These are phyloP conservation scores for Beaufortia kweichowensis DNA, from an alignment of 2,113 vertebrate species.

Conservation along the genomic window DNA sequence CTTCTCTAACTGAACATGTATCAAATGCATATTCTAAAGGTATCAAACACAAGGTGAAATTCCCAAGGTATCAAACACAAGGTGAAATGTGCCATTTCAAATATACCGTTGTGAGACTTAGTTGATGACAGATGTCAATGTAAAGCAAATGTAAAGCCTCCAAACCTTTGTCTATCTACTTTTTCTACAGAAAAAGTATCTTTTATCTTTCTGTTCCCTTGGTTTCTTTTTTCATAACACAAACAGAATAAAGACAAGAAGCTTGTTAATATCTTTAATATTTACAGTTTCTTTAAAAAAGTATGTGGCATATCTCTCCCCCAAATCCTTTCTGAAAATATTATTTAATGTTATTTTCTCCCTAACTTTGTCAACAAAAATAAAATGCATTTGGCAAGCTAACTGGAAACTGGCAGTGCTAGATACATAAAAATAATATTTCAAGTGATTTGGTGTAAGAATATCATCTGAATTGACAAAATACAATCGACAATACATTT, in stretches of 20 bases:
- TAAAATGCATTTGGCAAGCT: constrained; percentile 91
- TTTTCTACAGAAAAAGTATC: background rate
- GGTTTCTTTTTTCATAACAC: background rate
- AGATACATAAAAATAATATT: constrained; percentile 82
- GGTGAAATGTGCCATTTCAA: background rate
- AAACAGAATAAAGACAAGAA: constrained; percentile 26
- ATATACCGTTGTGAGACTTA: constrained; percentile 13
- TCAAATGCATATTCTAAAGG: background rate
- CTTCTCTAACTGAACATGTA: constrained; percentile 6
- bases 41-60: constrained; percentile 43
- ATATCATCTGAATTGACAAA: constrained; percentile 72
- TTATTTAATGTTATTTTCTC: constrained; percentile 71
- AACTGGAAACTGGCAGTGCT: constrained; percentile 87
- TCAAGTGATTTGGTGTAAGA: constrained; percentile 76
- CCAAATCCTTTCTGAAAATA: constrained; percentile 78
- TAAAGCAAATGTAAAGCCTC: background rate
- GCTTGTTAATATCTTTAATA: constrained; percentile 73
- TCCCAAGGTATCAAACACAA: constrained; percentile 33
- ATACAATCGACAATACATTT: constrained; percentile 66
- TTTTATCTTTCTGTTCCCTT: background rate
- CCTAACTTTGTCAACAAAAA: constrained; percentile 84
- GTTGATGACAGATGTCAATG: background rate
- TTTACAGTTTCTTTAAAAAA: constrained; percentile 75
- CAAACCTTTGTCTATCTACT: background rate
- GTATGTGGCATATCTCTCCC: constrained; percentile 58